These are phyloP conservation scores for Plagodis pulveraria DNA, from an alignment of 2,888 invertebrate genomes.

Conservation along the genomic window DNA sequence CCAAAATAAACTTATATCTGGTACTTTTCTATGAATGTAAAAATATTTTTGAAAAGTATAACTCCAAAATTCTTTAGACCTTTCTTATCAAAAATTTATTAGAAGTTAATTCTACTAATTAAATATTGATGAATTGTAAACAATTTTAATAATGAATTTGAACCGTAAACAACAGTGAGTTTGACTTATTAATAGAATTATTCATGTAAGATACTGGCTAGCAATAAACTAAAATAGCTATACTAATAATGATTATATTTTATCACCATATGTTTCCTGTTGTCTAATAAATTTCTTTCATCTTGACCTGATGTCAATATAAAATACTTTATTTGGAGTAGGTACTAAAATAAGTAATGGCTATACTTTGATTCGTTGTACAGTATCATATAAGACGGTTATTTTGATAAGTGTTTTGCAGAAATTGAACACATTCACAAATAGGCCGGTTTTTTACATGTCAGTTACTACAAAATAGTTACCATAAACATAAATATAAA, in stretches of 20 bases:
- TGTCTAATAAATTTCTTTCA: conserved; percentile 39
- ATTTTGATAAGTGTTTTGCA: conserved; percentile 44
- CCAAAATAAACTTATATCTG: not conserved
- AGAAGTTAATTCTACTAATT: too few species aligned
- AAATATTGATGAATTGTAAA: too few species aligned
- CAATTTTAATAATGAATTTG: too few species aligned
- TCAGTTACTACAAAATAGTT: conserved; percentile 40
- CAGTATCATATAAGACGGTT: conserved; percentile 48
- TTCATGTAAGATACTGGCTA: conserved; percentile 38
- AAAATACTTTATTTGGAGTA: conserved; percentile 12
- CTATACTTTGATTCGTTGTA: conserved; percentile 34
- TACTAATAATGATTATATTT: conserved; percentile 21
- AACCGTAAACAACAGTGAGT: not conserved
- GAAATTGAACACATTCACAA: conserved; percentile 27
- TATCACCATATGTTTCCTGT: conserved; percentile 40
- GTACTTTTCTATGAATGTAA: conserved; percentile 3
- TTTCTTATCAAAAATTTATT: too few species aligned
- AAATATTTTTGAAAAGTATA: conserved; percentile 17
- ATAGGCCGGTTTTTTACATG: conserved; percentile 35
- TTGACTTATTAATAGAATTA: conserved; percentile 30
- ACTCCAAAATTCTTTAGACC: not conserved
- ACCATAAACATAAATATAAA: conserved; percentile 58
- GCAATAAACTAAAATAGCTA: conserved; percentile 43
- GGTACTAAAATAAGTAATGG: conserved; percentile 30
- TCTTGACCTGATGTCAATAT: conserved; percentile 30